Percentiles rank a stretch among this genome's conserved stretches.
These are phyloP conservation scores for Drosophila neotestacea DNA, from an alignment of 2,888 invertebrate species.

Conservation along the genomic window DNA sequence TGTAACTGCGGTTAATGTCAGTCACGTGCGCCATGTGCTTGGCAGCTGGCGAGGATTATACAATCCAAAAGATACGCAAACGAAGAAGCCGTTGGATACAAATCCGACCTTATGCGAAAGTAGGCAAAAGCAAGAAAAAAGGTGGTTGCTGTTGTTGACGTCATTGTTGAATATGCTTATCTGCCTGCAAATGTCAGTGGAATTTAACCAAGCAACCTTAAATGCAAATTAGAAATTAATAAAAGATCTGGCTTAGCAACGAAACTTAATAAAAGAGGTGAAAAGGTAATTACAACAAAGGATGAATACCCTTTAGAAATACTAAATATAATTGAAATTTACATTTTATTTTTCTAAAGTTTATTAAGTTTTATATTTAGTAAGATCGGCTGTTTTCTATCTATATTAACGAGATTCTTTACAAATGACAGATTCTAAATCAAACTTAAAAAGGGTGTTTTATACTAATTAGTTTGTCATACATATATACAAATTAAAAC, in stretches of 20 bases:
- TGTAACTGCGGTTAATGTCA: slow-evolving; percentile 43
- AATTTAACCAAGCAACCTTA: slow-evolving; percentile 49
- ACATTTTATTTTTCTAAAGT: too few species aligned
- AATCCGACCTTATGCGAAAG: slow-evolving; percentile 5
- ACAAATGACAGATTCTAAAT: too few species aligned
- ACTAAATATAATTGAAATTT: too few species aligned
- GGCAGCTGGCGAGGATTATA: slow-evolving; percentile 36
- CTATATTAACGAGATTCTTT: too few species aligned
- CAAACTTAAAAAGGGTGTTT: too few species aligned
- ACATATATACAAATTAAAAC: too few species aligned
- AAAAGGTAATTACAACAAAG: not conserved
- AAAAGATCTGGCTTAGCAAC: slow-evolving; percentile 21
- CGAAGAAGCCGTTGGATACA: not conserved
- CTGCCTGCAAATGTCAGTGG: slow-evolving; percentile 49
- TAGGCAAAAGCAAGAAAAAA: slow-evolving; percentile 27
- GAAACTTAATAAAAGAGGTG: slow-evolving; percentile 3
- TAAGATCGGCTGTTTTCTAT: too few species aligned
- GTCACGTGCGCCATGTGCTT: slow-evolving; percentile 55
- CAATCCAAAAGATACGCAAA: slow-evolving; percentile 28
- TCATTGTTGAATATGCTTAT: slow-evolving; percentile 20
- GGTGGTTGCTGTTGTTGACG: slow-evolving; percentile 39
- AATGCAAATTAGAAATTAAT: slow-evolving; percentile 56
- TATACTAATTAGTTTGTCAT: too few species aligned
- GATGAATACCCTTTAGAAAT: not conserved
- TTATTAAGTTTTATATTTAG: too few species aligned